These are phyloP conservation scores for Melanostoma scalare DNA, from an alignment of 2,888 invertebrate species.

Conservation along the genomic window DNA sequence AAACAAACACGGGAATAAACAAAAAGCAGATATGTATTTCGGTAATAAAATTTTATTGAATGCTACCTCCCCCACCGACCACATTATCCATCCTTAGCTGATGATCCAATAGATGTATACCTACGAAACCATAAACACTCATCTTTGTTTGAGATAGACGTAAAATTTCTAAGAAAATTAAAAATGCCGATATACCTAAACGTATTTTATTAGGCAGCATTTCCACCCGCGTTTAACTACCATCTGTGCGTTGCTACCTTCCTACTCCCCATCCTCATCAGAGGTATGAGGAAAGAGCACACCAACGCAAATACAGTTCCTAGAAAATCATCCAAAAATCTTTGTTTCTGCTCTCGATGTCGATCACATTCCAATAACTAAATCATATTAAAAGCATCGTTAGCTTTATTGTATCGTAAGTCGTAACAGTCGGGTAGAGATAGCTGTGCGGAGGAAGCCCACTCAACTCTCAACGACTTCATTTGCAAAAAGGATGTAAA, in stretches of 20 bases:
- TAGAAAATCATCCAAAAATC: too few relatives aligned
- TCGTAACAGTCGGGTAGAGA: neutral
- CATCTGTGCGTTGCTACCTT: neutral
- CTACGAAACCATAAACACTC: constrained; percentile 40
- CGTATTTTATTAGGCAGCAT: constrained; percentile 23
- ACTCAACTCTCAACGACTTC: constrained; percentile 2
- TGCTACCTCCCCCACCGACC: neutral
- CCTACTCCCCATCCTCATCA: neutral
- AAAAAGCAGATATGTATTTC: neutral
- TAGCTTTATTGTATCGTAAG: neutral
- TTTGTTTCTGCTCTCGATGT: too few relatives aligned
- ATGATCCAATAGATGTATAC: neutral
- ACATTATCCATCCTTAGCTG: neutral
- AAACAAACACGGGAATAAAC: neutral
- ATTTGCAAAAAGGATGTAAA: constrained; percentile 24
- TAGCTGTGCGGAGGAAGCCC: neutral
- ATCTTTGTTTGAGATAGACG: constrained; percentile 50
- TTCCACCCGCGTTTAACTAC: neutral
- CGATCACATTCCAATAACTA: neutral
- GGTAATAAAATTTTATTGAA: constrained; percentile 1
- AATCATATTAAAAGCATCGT: constrained; percentile 4
- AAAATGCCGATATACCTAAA: constrained; percentile 41
- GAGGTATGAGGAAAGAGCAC: too few relatives aligned
- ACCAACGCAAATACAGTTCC: too few relatives aligned
- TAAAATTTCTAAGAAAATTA: constrained; percentile 40